Percentiles rank a stretch among this genome's conserved stretches.
Conservation (phyloP, 2,113 vertebrate species). For the Dascyllus trimaculatus region DNA sequence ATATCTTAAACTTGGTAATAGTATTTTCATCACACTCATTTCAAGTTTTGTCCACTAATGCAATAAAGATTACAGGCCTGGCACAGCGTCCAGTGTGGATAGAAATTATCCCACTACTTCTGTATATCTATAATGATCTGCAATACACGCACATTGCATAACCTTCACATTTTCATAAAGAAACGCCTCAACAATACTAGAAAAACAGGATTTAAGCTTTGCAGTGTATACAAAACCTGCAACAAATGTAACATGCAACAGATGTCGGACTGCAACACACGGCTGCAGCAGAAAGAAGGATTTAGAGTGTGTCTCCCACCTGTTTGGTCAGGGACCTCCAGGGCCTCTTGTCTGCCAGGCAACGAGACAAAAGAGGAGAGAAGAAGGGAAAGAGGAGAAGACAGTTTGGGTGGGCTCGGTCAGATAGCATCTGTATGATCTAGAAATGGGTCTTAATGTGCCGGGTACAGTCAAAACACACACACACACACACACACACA, state of each 20-base stretch:
- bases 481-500: constrained; percentile 37
- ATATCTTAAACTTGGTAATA: no score
- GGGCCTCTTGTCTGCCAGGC: constrained; percentile 89
- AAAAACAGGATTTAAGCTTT: constrained; percentile 9
- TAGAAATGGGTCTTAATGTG: constrained; percentile 79
- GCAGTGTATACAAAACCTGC: constrained; percentile 11
- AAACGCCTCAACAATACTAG: background rate
- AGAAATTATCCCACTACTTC: no score
- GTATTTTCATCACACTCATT: no score
- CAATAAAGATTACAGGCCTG: no score
- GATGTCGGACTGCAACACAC: constrained; percentile 39
- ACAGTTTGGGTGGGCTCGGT: constrained; percentile 80
- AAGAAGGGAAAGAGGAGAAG: constrained; percentile 71
- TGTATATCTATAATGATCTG: background rate
- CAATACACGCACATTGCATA: constrained; percentile 4
- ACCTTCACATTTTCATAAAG: background rate
- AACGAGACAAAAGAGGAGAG: constrained; percentile 65
- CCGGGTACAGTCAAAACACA: constrained; percentile 76
- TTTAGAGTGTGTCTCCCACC: constrained; percentile 84
- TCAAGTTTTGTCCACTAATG: no score
- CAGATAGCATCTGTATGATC: constrained; percentile 82
- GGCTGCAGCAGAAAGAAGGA: constrained; percentile 40
- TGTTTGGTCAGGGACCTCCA: constrained; percentile 96
- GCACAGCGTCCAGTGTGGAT: no score
- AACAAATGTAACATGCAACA: constrained; percentile 57